Evolutionary conservation across 1,140 invertebrate species (phyloP), one percentile per base, ranked within the genome.

Genomic region (Atta texana): DNA sequence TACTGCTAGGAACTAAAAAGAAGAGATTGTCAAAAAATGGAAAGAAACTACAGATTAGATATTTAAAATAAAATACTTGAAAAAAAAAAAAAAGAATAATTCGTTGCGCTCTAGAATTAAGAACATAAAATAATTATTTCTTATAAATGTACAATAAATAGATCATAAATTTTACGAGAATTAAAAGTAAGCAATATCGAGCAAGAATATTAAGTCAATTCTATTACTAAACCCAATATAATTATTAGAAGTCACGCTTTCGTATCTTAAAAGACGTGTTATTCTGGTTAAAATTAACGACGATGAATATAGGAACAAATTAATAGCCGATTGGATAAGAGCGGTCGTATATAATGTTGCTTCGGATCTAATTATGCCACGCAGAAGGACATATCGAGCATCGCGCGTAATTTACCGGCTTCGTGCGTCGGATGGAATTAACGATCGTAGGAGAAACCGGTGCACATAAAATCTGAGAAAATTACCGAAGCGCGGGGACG

Each of bases 371-470:
- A 84, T 82, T 82, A 71, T 71, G 64, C 49, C 64, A 51, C 14
- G 44, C 18, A 49, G 34, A 55, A 21, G 53, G 12, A 24, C 51
- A 55, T 39, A 69, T 53, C 49, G 18, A 24, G 34, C 34, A 74
- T 61, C 68, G 34, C 18, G 18, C 18, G 24, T 10, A 72, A 82
- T 82, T 82, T 72, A 82, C 53, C 78, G 53, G 24, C 55, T 82
- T 34, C 31, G 44, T 69, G 34, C 55, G 12, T 74, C 39, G 53
- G n/a, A 44, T n/a, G 39, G 80, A 82, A 82, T 84, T 84, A 84
- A 75, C 80, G 66, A 8, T 81, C 66, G 69, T 61, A 61, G 18
- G 80, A 74, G 80, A 74, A 74, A 82, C 53, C 80, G 80, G 80
- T 74, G 80, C 80, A 24, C 57, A 55, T 82, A 82, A 82, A 82